Evolutionary conservation across 2,888 invertebrate species (phyloP).

Genomic region (Nephrotoma appendiculata): DNA sequence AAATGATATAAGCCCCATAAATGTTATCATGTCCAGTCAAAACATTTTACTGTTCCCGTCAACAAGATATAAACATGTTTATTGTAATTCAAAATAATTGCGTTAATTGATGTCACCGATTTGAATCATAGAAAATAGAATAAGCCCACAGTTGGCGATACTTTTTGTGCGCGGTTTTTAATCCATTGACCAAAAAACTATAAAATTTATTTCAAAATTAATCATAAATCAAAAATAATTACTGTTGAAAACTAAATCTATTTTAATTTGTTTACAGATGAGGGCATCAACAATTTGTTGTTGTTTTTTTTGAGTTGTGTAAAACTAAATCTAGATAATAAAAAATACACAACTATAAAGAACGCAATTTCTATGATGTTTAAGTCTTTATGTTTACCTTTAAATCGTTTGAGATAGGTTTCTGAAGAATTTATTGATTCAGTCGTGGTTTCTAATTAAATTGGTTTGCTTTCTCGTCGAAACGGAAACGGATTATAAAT

Average conservation of each 20-base stretch:
- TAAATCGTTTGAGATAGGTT: not conserved
- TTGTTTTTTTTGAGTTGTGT: not conserved
- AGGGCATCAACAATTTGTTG: not conserved
- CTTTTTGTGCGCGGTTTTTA: not conserved
- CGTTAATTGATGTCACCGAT: too few relatives aligned
- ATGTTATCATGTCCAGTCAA: too few relatives aligned
- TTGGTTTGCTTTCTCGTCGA: not conserved
- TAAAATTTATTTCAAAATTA: not conserved
- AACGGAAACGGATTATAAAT: not conserved
- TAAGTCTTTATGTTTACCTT: not conserved
- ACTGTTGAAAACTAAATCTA: not conserved
- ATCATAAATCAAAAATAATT: not conserved
- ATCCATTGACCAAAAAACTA: not conserved
- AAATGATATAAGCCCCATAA: too few relatives aligned
- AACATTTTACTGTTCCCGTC: too few relatives aligned
- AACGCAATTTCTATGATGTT: not conserved
- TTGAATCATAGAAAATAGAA: too few relatives aligned
- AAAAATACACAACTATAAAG: not conserved
- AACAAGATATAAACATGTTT: too few relatives aligned
- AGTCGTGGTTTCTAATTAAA: not conserved
- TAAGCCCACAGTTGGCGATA: not conserved
- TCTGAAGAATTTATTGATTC: not conserved
- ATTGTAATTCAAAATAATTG: too few relatives aligned
- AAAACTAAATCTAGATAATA: not conserved
- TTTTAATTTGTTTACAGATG: not conserved